Evolutionary conservation across 92 coral and sea anemone genomes (phyloP), one percentile per base, ranked within the genome.

Genomic region (Epizoanthus fatuus): DNA sequence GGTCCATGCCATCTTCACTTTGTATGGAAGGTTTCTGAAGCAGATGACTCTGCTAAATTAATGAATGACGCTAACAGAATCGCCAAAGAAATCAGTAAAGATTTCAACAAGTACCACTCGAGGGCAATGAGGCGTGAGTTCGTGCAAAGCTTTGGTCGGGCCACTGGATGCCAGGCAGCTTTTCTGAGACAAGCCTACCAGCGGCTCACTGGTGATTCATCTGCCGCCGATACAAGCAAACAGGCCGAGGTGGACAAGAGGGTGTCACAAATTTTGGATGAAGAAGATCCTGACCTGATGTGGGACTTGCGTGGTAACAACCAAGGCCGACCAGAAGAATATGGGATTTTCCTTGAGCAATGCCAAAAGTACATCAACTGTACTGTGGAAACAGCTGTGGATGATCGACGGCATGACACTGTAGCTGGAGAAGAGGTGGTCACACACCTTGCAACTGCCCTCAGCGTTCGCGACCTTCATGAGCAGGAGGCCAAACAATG

Each of bases 391-490:
- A 69, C 89, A 16, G 89, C 90, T 78, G 90, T 90, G 3, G 86
- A 90, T 37, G 89, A 90, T 64, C 53, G 93, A 44, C 79, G 93
- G 15, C 93, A 90, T 64, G 86, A 86, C 69, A 74, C 88, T 60
- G 60, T 42, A 79, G 82, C 64, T 53, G 44, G 25, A 22, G 25
- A 22, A 22, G 25, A 22, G 25, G 25, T 22, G 25, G 25, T 22
- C 25, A 22, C 25, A 22, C 25, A 22, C 25, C 25, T 22, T 22
- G 25, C 25, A 22, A 22, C 25, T 22, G 25, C 25, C 25, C 25
- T 22, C 25, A 22, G 25, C 25, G 25, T 22, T 22, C 25, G 25
- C 25, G 25, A 22, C 25, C 25, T 22, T 22, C 25, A 22, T 22
- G 25, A 22, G 25, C 25, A 22, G 25, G 25, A 0, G 25, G 25